phyloP scores from a whole-genome alignment of 2,888 invertebrate species.

The Patella ulyssiponensis region DNA sequence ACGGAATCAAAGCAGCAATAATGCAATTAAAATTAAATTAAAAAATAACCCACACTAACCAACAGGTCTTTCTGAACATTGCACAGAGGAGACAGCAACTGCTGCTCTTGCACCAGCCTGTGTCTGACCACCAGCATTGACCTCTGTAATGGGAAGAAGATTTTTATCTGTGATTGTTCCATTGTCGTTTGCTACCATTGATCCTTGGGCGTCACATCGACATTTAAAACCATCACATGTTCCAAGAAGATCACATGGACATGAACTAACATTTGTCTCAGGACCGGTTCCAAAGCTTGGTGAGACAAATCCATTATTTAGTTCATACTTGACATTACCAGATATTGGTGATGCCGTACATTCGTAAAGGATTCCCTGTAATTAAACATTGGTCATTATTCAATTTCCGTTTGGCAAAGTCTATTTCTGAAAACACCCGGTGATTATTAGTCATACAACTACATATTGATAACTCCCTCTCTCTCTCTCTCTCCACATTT shows the following conservation, averaged over 20 bases:
- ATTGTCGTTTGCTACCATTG: constrained; percentile 37
- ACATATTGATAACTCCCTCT: no score
- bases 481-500: no score
- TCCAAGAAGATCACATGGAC: constrained; percentile 48
- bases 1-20: background rate
- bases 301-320: constrained; percentile 34
- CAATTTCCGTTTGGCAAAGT: no score
- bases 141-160: constrained; percentile 41
- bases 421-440: no score
- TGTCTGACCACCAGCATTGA: constrained; percentile 38
- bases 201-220: constrained; percentile 52
- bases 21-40: background rate
- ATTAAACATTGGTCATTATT: background rate
- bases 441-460: no score
- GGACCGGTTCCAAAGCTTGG: constrained; percentile 46
- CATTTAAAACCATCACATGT: constrained; percentile 51
- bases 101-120: constrained; percentile 31
- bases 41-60: constrained; percentile 41
- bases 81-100: constrained; percentile 30
- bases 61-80: constrained; percentile 47
- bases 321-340: constrained; percentile 32
- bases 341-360: constrained; percentile 51
- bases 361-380: constrained; percentile 49
- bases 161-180: constrained; percentile 48
- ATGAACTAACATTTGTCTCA: constrained; percentile 40